These are phyloP conservation scores for Heliothis subflexa DNA, from an alignment of 1,140 invertebrate genomes.

Conservation along the genomic window DNA sequence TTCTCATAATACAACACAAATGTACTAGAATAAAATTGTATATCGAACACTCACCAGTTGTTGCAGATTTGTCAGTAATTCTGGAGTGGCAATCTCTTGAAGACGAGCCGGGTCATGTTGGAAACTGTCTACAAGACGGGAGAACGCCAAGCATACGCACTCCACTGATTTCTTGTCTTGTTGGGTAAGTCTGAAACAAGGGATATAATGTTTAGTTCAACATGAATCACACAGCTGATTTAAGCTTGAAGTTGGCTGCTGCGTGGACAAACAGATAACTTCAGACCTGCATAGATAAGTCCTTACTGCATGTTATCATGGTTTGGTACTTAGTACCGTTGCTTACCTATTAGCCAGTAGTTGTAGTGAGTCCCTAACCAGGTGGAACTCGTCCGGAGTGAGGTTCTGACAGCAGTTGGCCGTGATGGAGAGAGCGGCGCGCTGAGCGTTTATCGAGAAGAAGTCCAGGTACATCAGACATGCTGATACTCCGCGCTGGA, in stretches of 20 bases:
- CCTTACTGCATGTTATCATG: too few species aligned
- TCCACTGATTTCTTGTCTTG: constrained; percentile 99
- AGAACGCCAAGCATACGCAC: constrained; percentile 98
- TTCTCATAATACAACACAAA: too few species aligned
- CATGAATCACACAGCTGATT: background rate
- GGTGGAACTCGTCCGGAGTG: constrained; percentile 96
- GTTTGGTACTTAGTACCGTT: background rate
- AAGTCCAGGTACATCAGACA: constrained; percentile 99
- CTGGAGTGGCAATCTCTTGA: constrained; percentile 97
- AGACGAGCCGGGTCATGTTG: constrained; percentile 96
- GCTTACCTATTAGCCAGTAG: constrained; percentile 90
- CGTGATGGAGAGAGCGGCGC: constrained; percentile 97
- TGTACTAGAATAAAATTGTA: too few species aligned
- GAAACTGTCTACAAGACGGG: constrained; percentile 98
- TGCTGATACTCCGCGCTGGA: constrained; percentile 96
- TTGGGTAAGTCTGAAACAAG: constrained; percentile 90
- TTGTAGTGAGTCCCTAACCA: constrained; percentile 95
- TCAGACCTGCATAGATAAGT: background rate
- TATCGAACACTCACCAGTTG: constrained; percentile 89
- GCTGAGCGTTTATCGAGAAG: constrained; percentile 98
- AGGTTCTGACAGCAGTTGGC: constrained; percentile 99
- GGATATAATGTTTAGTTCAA: background rate
- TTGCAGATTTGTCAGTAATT: constrained; percentile 96
- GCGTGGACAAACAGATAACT: background rate
- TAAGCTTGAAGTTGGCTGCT: background rate